These are phyloP conservation scores for Pycnomerus fuliginosus DNA, from an alignment of 2,888 invertebrate species.

Conservation along the genomic window DNA sequence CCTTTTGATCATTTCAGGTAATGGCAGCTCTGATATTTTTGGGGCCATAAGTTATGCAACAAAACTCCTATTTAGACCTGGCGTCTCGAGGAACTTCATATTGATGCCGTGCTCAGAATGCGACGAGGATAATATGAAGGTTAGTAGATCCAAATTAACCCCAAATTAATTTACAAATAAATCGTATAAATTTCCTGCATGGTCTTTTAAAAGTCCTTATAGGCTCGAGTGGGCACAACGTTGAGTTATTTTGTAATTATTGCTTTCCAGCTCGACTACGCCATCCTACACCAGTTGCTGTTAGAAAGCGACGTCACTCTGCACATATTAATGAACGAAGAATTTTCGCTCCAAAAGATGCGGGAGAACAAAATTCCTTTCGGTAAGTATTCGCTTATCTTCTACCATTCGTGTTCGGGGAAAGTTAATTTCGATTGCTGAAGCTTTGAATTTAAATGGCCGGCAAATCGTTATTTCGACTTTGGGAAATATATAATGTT, in stretches of 20 bases:
- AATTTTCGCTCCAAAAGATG: constrained; percentile 74
- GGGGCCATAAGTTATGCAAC: constrained; percentile 74
- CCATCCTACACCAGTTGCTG: constrained; percentile 77
- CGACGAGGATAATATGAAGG: constrained; percentile 66
- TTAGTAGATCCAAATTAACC: too few species aligned
- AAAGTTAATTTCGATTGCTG: constrained; percentile 37
- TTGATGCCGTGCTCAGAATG: constrained; percentile 80
- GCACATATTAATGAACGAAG: constrained; percentile 80
- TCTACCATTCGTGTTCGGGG: constrained; percentile 13
- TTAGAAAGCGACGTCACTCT: constrained; percentile 78
- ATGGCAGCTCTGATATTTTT: constrained; percentile 70
- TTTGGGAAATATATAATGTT: constrained; percentile 11
- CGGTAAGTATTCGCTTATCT: constrained; percentile 57
- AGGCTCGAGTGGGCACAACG: constrained; percentile 18
- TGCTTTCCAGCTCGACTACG: constrained; percentile 72
- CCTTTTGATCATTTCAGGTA: constrained; percentile 43
- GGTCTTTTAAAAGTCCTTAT: too few species aligned
- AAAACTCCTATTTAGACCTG: constrained; percentile 75
- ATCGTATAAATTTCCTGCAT: too few species aligned
- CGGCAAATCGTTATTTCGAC: constrained; percentile 30
- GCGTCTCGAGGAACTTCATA: constrained; percentile 79
- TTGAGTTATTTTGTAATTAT: constrained; percentile 32
- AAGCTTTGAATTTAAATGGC: constrained; percentile 34
- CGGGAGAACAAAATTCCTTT: constrained; percentile 72
- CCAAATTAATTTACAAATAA: too few species aligned